These are phyloP conservation scores for Lasioglossum zephyrum DNA, from an alignment of 2,888 invertebrate species.

Conservation along the genomic window DNA sequence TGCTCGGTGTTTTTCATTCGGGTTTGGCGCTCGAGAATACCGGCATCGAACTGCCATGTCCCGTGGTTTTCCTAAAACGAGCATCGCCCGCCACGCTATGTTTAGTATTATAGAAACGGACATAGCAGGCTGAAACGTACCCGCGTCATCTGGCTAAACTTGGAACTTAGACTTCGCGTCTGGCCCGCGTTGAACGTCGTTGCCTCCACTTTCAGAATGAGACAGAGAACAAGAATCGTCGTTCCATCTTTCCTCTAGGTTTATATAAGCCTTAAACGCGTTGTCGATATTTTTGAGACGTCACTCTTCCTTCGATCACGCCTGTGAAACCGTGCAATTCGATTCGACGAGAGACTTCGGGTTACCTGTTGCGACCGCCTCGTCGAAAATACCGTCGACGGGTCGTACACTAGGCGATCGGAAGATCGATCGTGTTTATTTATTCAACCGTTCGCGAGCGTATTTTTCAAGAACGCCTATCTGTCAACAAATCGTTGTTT, in stretches of 20 bases:
- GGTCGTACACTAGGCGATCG: background rate
- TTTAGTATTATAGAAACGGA: constrained; percentile 60
- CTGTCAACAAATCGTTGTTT: background rate
- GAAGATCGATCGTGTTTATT: background rate
- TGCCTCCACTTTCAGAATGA: background rate
- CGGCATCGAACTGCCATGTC: constrained; percentile 13
- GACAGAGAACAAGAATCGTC: background rate
- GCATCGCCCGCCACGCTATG: constrained; percentile 52
- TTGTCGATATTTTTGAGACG: constrained; percentile 31
- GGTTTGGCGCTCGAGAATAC: background rate
- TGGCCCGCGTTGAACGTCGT: constrained; percentile 35
- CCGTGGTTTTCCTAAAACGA: constrained; percentile 48
- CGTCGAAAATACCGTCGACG: background rate
- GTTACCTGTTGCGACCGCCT: constrained; percentile 18
- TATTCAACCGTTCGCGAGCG: background rate
- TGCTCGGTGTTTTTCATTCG: background rate
- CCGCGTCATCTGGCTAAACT: constrained; percentile 68
- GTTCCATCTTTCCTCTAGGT: constrained; percentile 38
- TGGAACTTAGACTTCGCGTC: constrained; percentile 63
- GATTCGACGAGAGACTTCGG: background rate
- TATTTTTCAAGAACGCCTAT: background rate
- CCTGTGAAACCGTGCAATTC: background rate
- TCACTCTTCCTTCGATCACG: constrained; percentile 9
- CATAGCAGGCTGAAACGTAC: constrained; percentile 41
- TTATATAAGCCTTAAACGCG: constrained; percentile 41